A percentile compares a stretch with the other conserved stretches of the same genome.
These are phyloP conservation scores for Sebastes hopkinsi DNA, from an alignment of 2,797 vertebrate species.

Conservation along the genomic window DNA sequence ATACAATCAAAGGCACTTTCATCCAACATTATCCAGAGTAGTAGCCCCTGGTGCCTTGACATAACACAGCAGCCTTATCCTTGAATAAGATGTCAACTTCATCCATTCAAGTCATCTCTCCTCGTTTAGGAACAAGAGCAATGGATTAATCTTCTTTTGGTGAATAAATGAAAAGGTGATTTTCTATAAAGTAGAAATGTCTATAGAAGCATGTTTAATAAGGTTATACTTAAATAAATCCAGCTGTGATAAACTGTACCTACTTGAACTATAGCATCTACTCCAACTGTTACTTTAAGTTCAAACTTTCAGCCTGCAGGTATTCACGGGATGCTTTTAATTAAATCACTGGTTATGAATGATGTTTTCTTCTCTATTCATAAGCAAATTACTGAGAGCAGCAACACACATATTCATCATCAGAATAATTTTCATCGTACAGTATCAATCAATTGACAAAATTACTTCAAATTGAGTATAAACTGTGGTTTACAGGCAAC, in stretches of 20 bases:
- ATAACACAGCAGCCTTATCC: constrained; percentile 1
- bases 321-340: neutral
- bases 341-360: neutral
- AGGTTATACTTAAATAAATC: neutral
- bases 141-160: neutral
- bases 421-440: neutral
- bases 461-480: constrained; percentile 7
- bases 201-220: neutral
- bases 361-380: neutral
- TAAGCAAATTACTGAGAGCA: constrained; percentile 6
- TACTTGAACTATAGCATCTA: neutral
- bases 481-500: constrained; percentile 1
- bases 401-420: constrained; percentile 16
- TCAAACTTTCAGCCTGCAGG: neutral
- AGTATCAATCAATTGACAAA: constrained; percentile 16
- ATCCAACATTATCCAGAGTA: constrained; percentile 17
- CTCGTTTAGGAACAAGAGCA: neutral
- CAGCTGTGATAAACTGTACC: neutral
- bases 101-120: constrained; percentile 22
- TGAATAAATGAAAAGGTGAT: neutral
- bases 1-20: constrained; percentile 48
- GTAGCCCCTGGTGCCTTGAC: constrained; percentile 12
- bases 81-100: constrained; percentile 22
- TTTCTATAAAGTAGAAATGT: constrained; percentile 5
- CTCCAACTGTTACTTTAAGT: neutral